Percentiles rank a stretch among this genome's conserved stretches.
phyloP scores from a whole-genome alignment of 2,113 vertebrate species.

The Cynocephalus volans region DNA sequence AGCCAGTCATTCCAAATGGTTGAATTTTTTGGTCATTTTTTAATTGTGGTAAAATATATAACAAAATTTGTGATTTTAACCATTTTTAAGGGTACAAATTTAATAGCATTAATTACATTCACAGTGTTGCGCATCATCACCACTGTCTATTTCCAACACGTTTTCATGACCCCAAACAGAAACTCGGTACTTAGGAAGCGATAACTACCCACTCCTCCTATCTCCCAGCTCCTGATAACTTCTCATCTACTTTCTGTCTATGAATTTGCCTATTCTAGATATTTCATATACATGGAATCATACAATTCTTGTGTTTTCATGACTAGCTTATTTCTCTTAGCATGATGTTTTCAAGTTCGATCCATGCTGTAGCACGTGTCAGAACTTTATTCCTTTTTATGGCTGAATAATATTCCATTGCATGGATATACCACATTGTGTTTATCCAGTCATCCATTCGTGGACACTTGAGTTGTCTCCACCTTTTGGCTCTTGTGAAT shows the following conservation, averaged over 20 bases:
- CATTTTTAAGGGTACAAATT: too few relatives aligned
- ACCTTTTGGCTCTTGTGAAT: not conserved
- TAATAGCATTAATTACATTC: too few relatives aligned
- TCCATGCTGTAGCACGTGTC: not conserved
- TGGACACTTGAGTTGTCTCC: too few relatives aligned
- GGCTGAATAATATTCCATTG: not conserved
- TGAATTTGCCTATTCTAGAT: too few relatives aligned
- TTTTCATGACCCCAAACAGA: not conserved
- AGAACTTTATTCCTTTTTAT: not conserved
- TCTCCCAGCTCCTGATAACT: too few relatives aligned
- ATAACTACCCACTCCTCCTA: fast-evolving
- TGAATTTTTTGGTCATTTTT: fast-evolving
- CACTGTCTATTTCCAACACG: too few relatives aligned
- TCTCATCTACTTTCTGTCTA: too few relatives aligned
- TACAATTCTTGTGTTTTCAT: not conserved
- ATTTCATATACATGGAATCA: too few relatives aligned
- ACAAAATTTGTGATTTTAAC: too few relatives aligned
- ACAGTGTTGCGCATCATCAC: too few relatives aligned
- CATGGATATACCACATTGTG: not conserved
- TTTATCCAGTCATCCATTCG: too few relatives aligned
- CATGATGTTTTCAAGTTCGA: too few relatives aligned
- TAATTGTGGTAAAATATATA: not conserved
- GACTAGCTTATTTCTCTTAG: not conserved
- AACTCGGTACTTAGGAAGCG: not conserved
- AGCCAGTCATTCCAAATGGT: not conserved